Evolutionary conservation across 2,888 invertebrate species (phyloP).

Genomic region (Pharmacophagus antenor): DNA sequence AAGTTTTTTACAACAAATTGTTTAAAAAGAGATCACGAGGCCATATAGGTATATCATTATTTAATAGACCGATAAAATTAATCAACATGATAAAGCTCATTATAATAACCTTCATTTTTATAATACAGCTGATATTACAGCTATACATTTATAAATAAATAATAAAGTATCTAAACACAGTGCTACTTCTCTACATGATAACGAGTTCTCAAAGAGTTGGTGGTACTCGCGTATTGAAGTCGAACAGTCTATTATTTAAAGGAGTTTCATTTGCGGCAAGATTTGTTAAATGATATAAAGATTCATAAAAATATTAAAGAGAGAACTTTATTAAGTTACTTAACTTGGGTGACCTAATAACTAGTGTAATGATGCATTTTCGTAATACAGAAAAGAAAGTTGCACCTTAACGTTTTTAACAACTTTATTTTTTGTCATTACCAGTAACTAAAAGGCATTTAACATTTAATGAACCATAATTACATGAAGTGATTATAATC

Average conservation of each 20-base stretch:
- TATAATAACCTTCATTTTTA: neutral
- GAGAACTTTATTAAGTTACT: no score
- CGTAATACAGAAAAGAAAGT: neutral
- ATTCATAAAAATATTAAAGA: no score
- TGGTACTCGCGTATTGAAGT: no score
- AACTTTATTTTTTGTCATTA: neutral
- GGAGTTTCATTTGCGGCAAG: no score
- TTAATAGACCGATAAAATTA: neutral
- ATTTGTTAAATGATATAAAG: no score
- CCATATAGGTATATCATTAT: neutral
- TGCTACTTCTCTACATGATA: neutral
- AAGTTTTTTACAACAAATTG: neutral
- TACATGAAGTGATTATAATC: neutral
- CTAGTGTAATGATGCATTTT: no score
- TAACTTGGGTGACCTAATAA: no score
- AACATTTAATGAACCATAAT: neutral
- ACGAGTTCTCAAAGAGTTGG: no score
- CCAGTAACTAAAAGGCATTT: neutral
- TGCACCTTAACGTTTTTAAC: neutral
- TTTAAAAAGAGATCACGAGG: neutral
- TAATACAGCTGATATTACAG: neutral
- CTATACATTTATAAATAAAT: neutral
- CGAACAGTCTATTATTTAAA: no score
- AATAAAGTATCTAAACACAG: neutral
- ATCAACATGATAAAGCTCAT: constrained; percentile 9